Percentiles rank a stretch among this genome's conserved stretches.
Conservation (phyloP, 2,888 invertebrate genomes). For the Andrena haemorrhoa region DNA sequence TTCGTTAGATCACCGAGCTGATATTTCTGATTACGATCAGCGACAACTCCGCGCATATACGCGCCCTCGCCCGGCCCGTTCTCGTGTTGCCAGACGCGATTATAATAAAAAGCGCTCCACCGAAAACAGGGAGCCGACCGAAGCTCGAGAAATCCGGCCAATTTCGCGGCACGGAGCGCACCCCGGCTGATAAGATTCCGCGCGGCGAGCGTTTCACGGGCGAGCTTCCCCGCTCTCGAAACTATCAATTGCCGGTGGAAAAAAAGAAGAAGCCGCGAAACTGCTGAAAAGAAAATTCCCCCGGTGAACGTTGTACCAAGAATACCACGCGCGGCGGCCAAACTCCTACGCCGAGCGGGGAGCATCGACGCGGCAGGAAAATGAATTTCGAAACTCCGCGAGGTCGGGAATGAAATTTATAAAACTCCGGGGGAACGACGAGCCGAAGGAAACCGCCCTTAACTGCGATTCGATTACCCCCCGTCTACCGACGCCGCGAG, state of each 20-base stretch:
- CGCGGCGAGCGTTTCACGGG: slow-evolving; percentile 3
- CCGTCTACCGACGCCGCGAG: neutral
- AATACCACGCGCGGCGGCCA: neutral
- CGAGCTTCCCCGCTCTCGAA: slow-evolving; percentile 15
- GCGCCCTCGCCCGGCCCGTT: neutral
- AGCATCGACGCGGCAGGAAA: slow-evolving; percentile 38
- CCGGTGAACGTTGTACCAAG: slow-evolving; percentile 9
- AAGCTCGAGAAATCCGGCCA: slow-evolving; percentile 24
- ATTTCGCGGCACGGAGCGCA: slow-evolving; percentile 37
- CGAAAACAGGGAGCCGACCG: neutral
- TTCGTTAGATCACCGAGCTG: too few species aligned
- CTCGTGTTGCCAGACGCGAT: slow-evolving; percentile 13
- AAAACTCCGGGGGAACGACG: slow-evolving; percentile 34
- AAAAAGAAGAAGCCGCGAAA: slow-evolving; percentile 25
- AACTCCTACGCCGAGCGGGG: slow-evolving; percentile 12
- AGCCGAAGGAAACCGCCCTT: slow-evolving; percentile 26
- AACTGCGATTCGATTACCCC: slow-evolving; percentile 49
- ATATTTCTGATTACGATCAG: too few species aligned
- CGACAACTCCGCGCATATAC: too few species aligned
- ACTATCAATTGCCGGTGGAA: slow-evolving; percentile 40
- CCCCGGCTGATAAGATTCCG: slow-evolving; percentile 21
- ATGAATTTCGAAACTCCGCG: slow-evolving; percentile 44
- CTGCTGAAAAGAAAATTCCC: slow-evolving; percentile 48
- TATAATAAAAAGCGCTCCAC: slow-evolving; percentile 31
- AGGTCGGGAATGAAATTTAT: slow-evolving; percentile 40